Evolutionary conservation across 2,797 vertebrate genomes (phyloP).

Genomic region (Catamblyrhynchus diadema): DNA sequence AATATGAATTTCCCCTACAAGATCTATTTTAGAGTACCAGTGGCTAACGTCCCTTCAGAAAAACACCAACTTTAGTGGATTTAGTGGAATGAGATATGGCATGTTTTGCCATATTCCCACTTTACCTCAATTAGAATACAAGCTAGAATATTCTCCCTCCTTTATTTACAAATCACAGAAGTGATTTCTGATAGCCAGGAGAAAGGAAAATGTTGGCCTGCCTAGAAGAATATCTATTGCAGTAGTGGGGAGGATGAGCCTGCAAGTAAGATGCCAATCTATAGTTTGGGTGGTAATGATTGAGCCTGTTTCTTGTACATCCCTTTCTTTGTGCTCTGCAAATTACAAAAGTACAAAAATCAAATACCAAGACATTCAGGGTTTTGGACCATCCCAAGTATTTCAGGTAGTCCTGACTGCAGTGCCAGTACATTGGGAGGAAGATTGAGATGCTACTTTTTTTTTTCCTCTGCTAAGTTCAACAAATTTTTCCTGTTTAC

Average conservation of each 20-base stretch:
- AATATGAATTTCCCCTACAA: not conserved
- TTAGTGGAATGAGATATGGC: not conserved
- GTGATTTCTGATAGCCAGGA: not conserved
- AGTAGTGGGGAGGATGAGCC: not conserved
- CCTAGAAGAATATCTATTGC: not conserved
- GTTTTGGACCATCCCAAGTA: not conserved
- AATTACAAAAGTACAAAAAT: not conserved
- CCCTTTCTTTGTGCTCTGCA: not conserved
- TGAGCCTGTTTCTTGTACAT: not conserved
- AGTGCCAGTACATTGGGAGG: not conserved
- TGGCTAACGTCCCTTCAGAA: not conserved
- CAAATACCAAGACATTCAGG: not conserved
- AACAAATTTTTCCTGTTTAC: conserved; percentile 35
- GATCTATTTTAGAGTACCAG: not conserved
- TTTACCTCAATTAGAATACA: not conserved
- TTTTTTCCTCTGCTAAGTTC: not conserved
- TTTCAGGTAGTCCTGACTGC: not conserved
- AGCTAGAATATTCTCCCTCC: not conserved
- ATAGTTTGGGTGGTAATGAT: not conserved
- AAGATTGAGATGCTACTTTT: not conserved
- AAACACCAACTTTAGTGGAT: not conserved
- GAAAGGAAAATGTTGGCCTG: not conserved
- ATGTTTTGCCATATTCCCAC: not conserved
- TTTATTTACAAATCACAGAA: not conserved
- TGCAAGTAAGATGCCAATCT: not conserved